Conservation (phyloP, 2,888 invertebrate genomes). For the Loripinus fragilis region DNA sequence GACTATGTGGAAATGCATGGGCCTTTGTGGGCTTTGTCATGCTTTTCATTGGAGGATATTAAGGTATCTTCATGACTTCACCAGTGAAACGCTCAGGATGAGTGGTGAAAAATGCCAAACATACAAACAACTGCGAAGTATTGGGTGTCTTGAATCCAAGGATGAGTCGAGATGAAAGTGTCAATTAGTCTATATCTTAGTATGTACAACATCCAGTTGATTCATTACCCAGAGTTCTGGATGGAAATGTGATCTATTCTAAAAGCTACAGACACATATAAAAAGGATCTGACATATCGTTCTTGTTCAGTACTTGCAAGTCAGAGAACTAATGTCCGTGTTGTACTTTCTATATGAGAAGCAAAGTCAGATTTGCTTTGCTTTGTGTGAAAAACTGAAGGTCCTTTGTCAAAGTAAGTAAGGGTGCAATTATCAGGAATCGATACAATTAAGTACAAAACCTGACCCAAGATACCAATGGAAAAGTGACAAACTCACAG, state of each 20-base stretch:
- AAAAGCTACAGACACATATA: not conserved
- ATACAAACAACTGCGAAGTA: not conserved
- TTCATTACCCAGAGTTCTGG: not conserved
- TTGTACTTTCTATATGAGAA: no score
- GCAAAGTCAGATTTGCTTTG: no score
- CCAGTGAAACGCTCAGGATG: not conserved
- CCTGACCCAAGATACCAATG: no score
- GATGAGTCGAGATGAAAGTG: not conserved
- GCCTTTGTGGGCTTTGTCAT: conserved; percentile 41
- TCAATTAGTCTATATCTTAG: not conserved
- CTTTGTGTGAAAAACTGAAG: no score
- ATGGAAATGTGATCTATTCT: not conserved
- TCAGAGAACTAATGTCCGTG: no score
- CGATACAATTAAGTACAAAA: no score
- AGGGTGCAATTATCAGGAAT: no score
- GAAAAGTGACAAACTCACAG: no score
- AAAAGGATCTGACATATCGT: no score
- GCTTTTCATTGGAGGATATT: conserved; percentile 50
- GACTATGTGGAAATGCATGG: conserved; percentile 39
- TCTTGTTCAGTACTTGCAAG: no score
- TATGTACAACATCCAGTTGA: not conserved
- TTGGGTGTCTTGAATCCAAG: not conserved
- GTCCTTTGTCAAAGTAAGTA: no score
- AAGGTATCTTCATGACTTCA: conserved; percentile 48
- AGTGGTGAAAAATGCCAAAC: not conserved